phyloP scores from a whole-genome alignment of 2,113 vertebrate genomes.

The Misgurnus anguillicaudatus region DNA sequence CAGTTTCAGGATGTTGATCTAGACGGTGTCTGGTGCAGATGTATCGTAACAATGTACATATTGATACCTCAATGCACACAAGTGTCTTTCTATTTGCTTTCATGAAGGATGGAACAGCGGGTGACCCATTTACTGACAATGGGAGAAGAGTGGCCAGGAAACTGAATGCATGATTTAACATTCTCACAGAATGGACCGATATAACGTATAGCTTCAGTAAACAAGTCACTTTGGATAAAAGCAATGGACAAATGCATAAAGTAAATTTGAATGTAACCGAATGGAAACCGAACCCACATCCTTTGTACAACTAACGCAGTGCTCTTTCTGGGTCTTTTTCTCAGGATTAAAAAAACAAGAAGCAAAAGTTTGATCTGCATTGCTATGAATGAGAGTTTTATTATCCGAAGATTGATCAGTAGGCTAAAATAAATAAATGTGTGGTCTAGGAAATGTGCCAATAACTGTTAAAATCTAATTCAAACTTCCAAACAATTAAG shows the following conservation, averaged over 20 bases:
- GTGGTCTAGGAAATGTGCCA: not conserved
- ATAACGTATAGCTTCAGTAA: too few species aligned
- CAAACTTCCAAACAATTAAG: conserved; percentile 24
- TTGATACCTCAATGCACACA: conserved; percentile 31
- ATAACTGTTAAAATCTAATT: not conserved
- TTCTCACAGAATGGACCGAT: not conserved
- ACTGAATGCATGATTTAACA: not conserved
- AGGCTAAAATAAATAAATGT: not conserved
- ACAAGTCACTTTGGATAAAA: too few species aligned
- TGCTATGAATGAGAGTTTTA: not conserved
- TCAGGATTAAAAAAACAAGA: too few species aligned
- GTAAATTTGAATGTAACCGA: too few species aligned
- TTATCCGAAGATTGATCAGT: not conserved
- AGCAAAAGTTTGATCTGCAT: not conserved
- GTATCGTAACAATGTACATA: conserved; percentile 45
- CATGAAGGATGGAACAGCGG: not conserved
- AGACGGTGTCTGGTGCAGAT: conserved; percentile 35
- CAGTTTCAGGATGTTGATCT: conserved; percentile 44
- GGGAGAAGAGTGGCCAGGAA: not conserved
- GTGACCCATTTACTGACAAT: conserved; percentile 14
- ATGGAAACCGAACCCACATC: too few species aligned
- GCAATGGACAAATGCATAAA: too few species aligned
- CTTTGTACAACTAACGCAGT: too few species aligned
- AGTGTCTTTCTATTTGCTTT: conserved; percentile 44
- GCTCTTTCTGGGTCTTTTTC: too few species aligned